Evolutionary conservation across 2,113 vertebrate species (phyloP), one percentile per base, ranked within the genome.

Genomic region (Oreochromis aureus): DNA sequence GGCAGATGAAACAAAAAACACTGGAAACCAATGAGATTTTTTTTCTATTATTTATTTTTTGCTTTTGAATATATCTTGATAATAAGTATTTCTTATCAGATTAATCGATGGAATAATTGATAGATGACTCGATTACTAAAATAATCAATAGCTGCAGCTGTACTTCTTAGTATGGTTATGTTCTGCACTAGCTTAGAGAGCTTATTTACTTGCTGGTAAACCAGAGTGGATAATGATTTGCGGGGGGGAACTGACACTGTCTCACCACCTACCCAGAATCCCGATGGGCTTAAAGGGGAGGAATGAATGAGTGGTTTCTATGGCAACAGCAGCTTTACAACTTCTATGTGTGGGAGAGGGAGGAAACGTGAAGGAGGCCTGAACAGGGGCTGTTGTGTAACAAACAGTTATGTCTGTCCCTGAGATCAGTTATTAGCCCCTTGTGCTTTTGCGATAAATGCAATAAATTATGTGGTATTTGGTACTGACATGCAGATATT

Each of bases 201-300:
- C 86, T 56, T 48, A 44, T 90, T 88, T 80, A 44, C 84, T 82
- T 82, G 12, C 44, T 73, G 80, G 32, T 71, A 51, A 32, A 82
- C 36, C 10, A 19, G 39, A 81, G 73, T 73, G 80, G 79, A 97
- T 97, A 97, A 97, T 98, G 89, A 95, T 97, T 96, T 66, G 46
- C 59, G 85, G 16, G 15, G 63, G 63, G 84, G 92, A 87, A 63
- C 84, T 82, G 79, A 92, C 58, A 61, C 61, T 59, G 61, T 89
- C 84, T 92, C 69, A 82, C 71, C 82, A 84, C 82, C 81, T 80
- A 56, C 89, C 84, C 90, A 81, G 94, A 93, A 96, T 95, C 90
- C 80, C 88, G 83, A 95, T 93, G 81, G 89, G 81, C 39, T 85
- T n/a, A 2, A 18, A 79, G 85, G 80, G 61, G 83, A 93, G 86